Evolutionary conservation across 2,113 vertebrate genomes (phyloP).

Genomic region (Acanthisitta chloris): DNA sequence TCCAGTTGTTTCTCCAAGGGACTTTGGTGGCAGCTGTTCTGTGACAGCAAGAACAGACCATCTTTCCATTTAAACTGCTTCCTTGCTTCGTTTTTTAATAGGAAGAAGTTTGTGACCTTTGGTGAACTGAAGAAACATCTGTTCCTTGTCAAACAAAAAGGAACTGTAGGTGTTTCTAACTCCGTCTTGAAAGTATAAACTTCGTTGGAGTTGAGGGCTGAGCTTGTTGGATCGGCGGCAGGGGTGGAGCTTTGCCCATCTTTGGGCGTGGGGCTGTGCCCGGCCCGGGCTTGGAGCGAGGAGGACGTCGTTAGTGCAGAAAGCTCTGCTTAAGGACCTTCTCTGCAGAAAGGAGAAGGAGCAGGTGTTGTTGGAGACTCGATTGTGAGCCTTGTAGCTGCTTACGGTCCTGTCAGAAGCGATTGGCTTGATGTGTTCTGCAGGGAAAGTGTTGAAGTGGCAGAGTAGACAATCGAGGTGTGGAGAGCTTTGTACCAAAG

Average conservation of each 20-base stretch:
- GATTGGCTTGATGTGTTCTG: neutral
- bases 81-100: neutral
- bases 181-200: neutral
- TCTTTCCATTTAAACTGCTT: neutral
- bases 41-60: neutral
- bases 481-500: slow-evolving; percentile 34
- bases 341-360: neutral
- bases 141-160: neutral
- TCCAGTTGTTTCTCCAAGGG: neutral
- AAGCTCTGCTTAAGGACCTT: neutral
- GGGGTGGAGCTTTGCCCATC: slow-evolving; percentile 42
- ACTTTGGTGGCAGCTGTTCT: neutral
- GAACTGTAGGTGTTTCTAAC: accelerated
- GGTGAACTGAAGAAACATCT: neutral
- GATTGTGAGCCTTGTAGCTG: neutral
- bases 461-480: neutral
- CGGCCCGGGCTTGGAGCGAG: neutral
- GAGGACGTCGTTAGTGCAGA: neutral
- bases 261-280: slow-evolving; percentile 1
- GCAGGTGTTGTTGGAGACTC: neutral
- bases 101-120: neutral
- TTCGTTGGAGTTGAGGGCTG: neutral
- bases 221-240: neutral
- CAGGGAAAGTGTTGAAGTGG: neutral
- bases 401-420: slow-evolving; percentile 2